phyloP scores from a whole-genome alignment of 2,113 vertebrate species.

The Cochlearius cochlearius region DNA sequence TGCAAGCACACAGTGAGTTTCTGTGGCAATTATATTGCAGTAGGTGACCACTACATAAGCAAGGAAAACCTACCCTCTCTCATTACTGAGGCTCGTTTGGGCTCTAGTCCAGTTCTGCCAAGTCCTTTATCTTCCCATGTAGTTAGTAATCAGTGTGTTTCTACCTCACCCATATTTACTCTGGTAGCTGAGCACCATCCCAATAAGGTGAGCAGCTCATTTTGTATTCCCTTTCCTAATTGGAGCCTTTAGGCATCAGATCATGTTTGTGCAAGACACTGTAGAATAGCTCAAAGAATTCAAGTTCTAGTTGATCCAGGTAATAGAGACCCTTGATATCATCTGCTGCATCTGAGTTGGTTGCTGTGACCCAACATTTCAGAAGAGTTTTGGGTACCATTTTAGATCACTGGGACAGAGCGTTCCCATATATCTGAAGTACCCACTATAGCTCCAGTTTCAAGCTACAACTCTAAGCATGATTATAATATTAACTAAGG shows the following conservation, averaged over 20 bases:
- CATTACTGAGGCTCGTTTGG: conserved; percentile 25
- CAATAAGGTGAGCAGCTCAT: conserved; percentile 8
- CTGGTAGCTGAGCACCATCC: conserved; percentile 21
- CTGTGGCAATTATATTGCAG: conserved; percentile 29
- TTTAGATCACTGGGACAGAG: background rate
- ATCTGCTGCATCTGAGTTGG: background rate
- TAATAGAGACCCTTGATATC: background rate
- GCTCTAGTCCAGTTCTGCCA: conserved; percentile 5
- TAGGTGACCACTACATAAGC: conserved; percentile 40
- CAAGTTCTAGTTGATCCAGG: background rate
- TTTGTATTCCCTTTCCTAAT: conserved; percentile 37
- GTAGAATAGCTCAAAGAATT: conserved; percentile 5
- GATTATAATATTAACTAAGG: background rate
- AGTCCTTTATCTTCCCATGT: conserved; percentile 56
- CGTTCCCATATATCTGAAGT: background rate
- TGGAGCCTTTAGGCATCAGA: conserved; percentile 1
- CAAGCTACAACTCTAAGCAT: background rate
- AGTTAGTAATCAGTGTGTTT: conserved; percentile 36
- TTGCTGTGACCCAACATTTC: background rate
- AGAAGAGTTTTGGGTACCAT: background rate
- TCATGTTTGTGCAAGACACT: conserved; percentile 24
- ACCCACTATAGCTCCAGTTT: background rate
- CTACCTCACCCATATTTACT: conserved; percentile 49
- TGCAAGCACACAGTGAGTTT: background rate
- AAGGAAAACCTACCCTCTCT: conserved; percentile 26